Conservation (phyloP, 1,140 invertebrate genomes). For the Bombus superbus region DNA sequence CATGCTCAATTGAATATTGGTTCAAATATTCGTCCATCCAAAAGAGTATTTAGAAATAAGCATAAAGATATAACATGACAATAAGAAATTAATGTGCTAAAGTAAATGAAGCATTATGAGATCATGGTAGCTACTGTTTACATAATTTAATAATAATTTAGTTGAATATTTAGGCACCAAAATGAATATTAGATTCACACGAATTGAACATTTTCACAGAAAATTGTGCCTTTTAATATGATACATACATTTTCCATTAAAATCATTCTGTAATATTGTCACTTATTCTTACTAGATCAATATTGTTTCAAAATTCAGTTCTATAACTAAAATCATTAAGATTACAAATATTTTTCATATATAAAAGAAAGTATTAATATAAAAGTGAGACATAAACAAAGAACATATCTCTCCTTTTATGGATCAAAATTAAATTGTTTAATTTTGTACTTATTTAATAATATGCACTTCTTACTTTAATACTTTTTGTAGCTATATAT, state of each 20-base stretch:
- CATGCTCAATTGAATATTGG: constrained; percentile 45
- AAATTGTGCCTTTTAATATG: constrained; percentile 34
- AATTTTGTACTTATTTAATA: constrained; percentile 7
- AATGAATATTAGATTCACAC: constrained; percentile 6
- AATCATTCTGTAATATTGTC: constrained; percentile 48
- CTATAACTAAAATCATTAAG: background rate
- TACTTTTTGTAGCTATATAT: constrained; percentile 14
- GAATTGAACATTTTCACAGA: constrained; percentile 37
- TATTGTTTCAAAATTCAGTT: constrained; percentile 24
- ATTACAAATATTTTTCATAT: background rate
- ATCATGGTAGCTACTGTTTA: constrained; percentile 22
- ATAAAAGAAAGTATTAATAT: background rate
- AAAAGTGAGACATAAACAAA: background rate
- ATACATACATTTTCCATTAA: constrained; percentile 36
- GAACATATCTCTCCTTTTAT: background rate
- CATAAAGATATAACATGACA: constrained; percentile 45
- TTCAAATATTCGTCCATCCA: constrained; percentile 40
- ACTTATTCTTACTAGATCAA: constrained; percentile 22
- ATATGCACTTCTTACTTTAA: background rate
- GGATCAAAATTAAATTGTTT: background rate
- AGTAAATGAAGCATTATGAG: constrained; percentile 22
- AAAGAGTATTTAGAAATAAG: constrained; percentile 44
- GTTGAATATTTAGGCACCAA: background rate
- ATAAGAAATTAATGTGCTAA: constrained; percentile 26
- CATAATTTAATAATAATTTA: constrained; percentile 22